These are phyloP conservation scores for Tricholauxania praeusta DNA, from an alignment of 2,888 invertebrate species.

Conservation along the genomic window DNA sequence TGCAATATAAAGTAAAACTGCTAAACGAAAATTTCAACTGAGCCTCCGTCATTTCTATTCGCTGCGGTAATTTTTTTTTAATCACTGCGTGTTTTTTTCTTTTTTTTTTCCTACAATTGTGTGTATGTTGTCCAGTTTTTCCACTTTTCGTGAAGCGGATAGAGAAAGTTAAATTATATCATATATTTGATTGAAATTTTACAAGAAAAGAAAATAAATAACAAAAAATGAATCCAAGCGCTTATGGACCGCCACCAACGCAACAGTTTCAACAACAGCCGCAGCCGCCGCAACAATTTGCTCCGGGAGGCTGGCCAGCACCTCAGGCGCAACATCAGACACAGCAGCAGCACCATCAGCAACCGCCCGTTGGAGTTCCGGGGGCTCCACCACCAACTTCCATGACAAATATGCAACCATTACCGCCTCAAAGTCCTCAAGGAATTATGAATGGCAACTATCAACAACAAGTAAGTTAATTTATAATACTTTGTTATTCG, in stretches of 20 bases:
- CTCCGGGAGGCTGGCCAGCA: constrained; percentile 45
- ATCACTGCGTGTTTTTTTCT: background rate
- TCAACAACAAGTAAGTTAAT: constrained; percentile 62
- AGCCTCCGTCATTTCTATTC: background rate
- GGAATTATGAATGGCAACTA: constrained; percentile 64
- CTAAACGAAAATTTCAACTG: constrained; percentile 3
- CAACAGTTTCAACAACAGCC: constrained; percentile 56
- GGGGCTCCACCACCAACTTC: constrained; percentile 51
- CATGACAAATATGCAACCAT: constrained; percentile 50
- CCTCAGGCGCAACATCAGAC: constrained; percentile 35
- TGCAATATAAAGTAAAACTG: background rate
- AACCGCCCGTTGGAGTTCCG: constrained; percentile 47
- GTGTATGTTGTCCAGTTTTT: constrained; percentile 24
- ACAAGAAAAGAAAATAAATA: background rate
- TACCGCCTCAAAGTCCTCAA: constrained; percentile 51
- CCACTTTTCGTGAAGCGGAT: background rate
- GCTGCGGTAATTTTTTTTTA: background rate
- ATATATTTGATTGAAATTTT: background rate
- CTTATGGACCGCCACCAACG: constrained; percentile 64
- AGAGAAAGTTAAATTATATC: constrained; percentile 25
- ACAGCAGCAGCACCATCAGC: constrained; percentile 40
- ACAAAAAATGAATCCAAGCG: constrained; percentile 61
- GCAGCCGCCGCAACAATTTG: constrained; percentile 53
- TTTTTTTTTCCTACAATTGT: constrained; percentile 2
- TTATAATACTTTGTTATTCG: background rate